Conservation (phyloP, 2,113 vertebrate species). For the Ochotona curzoniae region DNA sequence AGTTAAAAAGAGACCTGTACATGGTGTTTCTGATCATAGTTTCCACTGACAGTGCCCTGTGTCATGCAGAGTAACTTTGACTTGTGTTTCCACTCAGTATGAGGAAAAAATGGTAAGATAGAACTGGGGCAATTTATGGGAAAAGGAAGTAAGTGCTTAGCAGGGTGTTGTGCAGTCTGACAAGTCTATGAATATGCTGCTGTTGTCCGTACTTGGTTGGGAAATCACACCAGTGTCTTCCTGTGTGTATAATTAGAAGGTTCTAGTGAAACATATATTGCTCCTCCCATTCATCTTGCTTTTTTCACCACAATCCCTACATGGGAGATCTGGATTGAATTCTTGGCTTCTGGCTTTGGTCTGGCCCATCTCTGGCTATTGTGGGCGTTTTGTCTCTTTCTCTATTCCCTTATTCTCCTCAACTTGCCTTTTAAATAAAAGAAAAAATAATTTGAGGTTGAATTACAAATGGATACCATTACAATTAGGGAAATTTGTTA, state of each 20-base stretch:
- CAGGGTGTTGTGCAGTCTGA: not conserved
- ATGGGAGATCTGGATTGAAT: too few species aligned
- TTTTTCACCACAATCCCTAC: not conserved
- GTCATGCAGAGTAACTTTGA: not conserved
- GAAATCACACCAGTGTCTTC: not conserved
- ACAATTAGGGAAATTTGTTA: not conserved
- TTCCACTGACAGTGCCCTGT: conserved; percentile 5
- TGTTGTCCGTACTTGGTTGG: not conserved
- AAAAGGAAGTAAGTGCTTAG: not conserved
- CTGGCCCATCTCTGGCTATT: too few species aligned
- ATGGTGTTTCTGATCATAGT: not conserved
- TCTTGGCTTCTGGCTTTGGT: too few species aligned
- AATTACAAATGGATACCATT: not conserved
- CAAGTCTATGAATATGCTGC: not conserved
- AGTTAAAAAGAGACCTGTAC: not conserved
- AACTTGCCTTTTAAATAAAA: too few species aligned
- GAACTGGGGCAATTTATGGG: conserved; percentile 27
- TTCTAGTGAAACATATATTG: not conserved
- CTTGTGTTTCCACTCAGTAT: conserved; percentile 30
- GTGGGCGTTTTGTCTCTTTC: too few species aligned
- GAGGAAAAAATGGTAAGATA: conserved; percentile 23
- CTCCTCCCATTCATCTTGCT: not conserved
- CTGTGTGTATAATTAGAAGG: not conserved
- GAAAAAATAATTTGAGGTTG: not conserved
- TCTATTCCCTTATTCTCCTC: too few species aligned